Evolutionary conservation across 2,888 invertebrate genomes (phyloP).

Genomic region (Timema cristinae): DNA sequence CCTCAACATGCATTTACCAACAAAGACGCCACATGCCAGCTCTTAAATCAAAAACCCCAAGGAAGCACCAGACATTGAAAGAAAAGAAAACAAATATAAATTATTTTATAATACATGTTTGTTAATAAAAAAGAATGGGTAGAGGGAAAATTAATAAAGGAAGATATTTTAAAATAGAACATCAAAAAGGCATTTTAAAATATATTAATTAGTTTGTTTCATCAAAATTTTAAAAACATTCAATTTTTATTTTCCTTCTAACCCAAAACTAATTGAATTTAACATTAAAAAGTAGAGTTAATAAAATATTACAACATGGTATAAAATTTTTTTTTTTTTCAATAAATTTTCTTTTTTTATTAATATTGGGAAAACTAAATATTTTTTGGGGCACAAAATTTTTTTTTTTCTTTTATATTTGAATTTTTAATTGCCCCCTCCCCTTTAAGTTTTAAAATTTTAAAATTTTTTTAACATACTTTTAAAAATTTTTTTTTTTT

Average conservation of each 20-base stretch:
- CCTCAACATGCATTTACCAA: constrained; percentile 65
- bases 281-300: too few relatives aligned
- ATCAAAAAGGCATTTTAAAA: too few relatives aligned
- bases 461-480: neutral
- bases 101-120: neutral
- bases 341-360: neutral
- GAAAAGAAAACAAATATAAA: constrained; percentile 35
- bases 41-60: constrained; percentile 61
- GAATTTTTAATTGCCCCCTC: neutral
- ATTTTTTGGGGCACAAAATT: neutral
- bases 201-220: too few relatives aligned
- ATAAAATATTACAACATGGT: too few relatives aligned
- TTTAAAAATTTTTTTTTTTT: neutral
- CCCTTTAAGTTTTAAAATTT: neutral
- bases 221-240: too few relatives aligned
- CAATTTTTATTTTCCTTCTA: too few relatives aligned
- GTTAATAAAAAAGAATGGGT: neutral
- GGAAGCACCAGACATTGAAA: constrained; percentile 64
- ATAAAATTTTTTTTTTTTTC: too few relatives aligned
- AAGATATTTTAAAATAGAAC: too few relatives aligned
- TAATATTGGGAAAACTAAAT: neutral
- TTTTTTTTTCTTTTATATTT: neutral
- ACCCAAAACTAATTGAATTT: too few relatives aligned
- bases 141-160: neutral
- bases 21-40: constrained; percentile 58